Base-by-base conservation (phyloP, 2,113 vertebrate species). In the Oxyura jamaicensis region DNA sequence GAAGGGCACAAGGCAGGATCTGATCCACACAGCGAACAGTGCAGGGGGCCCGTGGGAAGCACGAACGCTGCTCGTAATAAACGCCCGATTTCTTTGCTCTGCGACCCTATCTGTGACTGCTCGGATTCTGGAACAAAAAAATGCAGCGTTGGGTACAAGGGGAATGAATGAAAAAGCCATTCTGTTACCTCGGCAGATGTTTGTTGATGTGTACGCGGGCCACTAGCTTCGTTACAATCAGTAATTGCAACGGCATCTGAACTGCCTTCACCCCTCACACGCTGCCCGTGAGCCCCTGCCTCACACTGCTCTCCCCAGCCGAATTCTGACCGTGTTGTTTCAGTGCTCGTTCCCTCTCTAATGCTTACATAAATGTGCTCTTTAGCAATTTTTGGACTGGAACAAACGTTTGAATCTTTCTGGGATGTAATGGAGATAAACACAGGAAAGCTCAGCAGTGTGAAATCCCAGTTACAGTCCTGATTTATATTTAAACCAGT, bases 1-100 rank as follows among this genome's bases (percentile, higher is more conserved):
- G 41, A 73, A 67, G 46, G 39, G 52, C 66, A 16, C 1, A 4
- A 0, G 31, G 59, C 21, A 58, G 26, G 50, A 39, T 13, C 14
- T 0, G 0, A 35, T 1, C 42, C 1, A 0, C 8, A 6, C 48
- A 33, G 19, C 3, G 63, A 50, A 26, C 15, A 0, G 58, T 1
- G 6, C 3, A 42, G 21, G 22, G 53, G 35, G 10, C 62, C 68
- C 7, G 2, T 58, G 44, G 58, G 35, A 60, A 65, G 36, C 22
- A 19, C 6, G 11, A 36, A 11, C 1, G 10, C 10, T 6, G 29
- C 7, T 15, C 76, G 80, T 31, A 55, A 65, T 7, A 15, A 60
- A 20, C 10, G 3, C 12, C 8, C 36, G 18, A n/a, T 44, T 42
- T 42, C 63, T 66, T 21, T 19, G 48, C 69, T 22, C 4, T 0